Conservation (phyloP, 1,140 invertebrate genomes). For the Carcinoscorpius rotundicauda region DNA sequence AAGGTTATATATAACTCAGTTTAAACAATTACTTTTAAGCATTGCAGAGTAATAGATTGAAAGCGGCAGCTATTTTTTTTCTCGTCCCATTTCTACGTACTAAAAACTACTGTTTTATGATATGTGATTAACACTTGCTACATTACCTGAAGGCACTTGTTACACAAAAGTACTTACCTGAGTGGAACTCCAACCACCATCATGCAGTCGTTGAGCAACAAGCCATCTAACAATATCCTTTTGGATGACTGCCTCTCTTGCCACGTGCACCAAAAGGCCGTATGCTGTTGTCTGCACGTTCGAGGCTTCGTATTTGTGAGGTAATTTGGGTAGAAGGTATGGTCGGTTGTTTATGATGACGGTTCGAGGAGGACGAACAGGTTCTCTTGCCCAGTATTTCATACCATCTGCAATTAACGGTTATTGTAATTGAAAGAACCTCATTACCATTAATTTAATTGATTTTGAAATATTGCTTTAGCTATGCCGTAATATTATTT, state of each 20-base stretch:
- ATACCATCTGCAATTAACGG: conserved; percentile 17
- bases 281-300: conserved; percentile 90
- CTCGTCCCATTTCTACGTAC: too few relatives aligned
- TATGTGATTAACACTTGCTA: too few relatives aligned
- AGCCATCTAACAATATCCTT: conserved; percentile 87
- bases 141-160: too few relatives aligned
- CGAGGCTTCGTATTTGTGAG: conserved; percentile 74
- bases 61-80: too few relatives aligned
- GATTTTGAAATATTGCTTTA: not conserved
- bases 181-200: conserved; percentile 89
- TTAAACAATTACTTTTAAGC: too few relatives aligned
- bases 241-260: conserved; percentile 59
- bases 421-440: too few relatives aligned
- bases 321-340: conserved; percentile 68
- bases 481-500: too few relatives aligned
- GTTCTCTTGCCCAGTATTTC: conserved; percentile 67
- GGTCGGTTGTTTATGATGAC: conserved; percentile 83
- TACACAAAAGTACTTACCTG: conserved; percentile 41
- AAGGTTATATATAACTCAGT: too few relatives aligned
- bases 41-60: too few relatives aligned
- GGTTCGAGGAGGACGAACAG: conserved; percentile 58
- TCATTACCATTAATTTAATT: too few relatives aligned
- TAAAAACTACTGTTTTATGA: too few relatives aligned
- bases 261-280: conserved; percentile 72
- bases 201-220: conserved; percentile 73